Conservation (phyloP, 1,140 invertebrate genomes). For the Megathymus violae region DNA sequence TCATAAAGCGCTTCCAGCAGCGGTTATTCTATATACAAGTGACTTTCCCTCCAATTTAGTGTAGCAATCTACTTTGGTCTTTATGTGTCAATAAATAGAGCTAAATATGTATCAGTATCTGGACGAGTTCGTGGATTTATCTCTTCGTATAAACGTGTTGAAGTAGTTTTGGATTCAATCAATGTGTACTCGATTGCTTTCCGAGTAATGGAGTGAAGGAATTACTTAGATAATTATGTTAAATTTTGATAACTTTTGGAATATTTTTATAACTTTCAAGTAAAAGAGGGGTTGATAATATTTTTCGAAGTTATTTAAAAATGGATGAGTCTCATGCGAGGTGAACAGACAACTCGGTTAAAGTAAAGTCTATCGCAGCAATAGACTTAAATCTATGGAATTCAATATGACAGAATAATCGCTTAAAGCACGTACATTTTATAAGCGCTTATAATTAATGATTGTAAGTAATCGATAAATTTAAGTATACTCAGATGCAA, state of each 20-base stretch:
- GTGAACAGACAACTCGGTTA: no score
- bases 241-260: constrained; percentile 14
- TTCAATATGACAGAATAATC: no score
- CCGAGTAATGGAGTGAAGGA: constrained; percentile 24
- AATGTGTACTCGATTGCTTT: constrained; percentile 30
- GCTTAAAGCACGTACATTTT: no score
- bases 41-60: constrained; percentile 22
- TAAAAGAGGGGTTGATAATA: no score
- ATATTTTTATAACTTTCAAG: no score
- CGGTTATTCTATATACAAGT: constrained; percentile 13
- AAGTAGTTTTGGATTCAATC: constrained; percentile 35
- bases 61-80: constrained; percentile 7
- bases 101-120: constrained; percentile 12
- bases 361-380: no score
- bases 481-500: no score
- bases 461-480: no score
- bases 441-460: no score
- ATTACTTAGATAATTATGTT: constrained; percentile 13
- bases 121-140: constrained; percentile 29
- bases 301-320: no score
- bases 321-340: no score
- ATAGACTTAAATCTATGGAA: no score
- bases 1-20: background rate
- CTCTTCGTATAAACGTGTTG: constrained; percentile 32
- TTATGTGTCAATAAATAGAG: constrained; percentile 5